phyloP scores from a whole-genome alignment of 2,113 vertebrate genomes.

The Bungarus multicinctus region DNA sequence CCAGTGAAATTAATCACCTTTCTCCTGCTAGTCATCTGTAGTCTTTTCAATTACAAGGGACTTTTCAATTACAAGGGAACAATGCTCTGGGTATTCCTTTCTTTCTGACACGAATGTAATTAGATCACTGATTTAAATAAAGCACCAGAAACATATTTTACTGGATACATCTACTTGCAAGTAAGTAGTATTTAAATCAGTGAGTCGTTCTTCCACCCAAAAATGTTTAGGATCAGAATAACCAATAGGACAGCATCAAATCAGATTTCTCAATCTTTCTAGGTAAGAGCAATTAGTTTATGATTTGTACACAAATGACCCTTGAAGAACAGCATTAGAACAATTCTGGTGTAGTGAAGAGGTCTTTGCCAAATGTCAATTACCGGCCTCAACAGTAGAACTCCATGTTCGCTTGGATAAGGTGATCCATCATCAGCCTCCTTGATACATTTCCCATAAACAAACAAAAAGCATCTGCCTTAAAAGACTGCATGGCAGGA shows the following conservation, averaged over 20 bases:
- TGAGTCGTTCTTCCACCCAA: too few species aligned
- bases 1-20: neutral
- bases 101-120: neutral
- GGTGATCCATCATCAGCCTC: neutral
- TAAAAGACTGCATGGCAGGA: conserved; percentile 9
- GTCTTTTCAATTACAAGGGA: conserved; percentile 1
- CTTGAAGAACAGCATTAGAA: neutral
- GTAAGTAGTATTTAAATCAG: neutral
- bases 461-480: neutral
- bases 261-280: neutral
- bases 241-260: neutral
- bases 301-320: neutral
- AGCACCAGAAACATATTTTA: neutral
- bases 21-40: neutral
- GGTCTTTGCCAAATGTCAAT: neutral
- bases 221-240: neutral
- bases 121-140: neutral
- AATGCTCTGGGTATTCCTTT: neutral
- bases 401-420: neutral
- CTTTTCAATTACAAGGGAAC: neutral
- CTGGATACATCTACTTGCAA: neutral
- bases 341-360: neutral
- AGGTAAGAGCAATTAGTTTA: neutral
- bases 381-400: neutral
- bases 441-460: neutral